phyloP scores from a whole-genome alignment of 2,888 invertebrate species.

The Leucophenga montana region DNA sequence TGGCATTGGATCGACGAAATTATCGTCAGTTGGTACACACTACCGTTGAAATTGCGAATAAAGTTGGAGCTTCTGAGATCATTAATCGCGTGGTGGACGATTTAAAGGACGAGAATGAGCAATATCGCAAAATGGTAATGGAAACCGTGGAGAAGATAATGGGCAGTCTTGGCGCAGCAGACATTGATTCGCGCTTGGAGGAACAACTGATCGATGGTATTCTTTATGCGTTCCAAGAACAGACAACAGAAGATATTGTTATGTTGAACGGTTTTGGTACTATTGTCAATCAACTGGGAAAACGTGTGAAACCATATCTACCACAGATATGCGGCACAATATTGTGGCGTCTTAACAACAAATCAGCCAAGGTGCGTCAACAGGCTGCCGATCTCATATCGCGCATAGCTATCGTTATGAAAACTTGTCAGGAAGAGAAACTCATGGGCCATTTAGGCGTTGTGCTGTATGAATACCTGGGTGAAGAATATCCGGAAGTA shows the following conservation, averaged over 20 bases:
- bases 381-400: slow-evolving; percentile 99
- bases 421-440: slow-evolving; percentile 99
- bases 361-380: slow-evolving; percentile 98
- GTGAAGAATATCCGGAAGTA: slow-evolving; percentile 99
- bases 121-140: slow-evolving; percentile 99
- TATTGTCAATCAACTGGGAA: slow-evolving; percentile 97
- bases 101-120: slow-evolving; percentile 99
- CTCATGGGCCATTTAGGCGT: slow-evolving; percentile 99
- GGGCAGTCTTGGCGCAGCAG: slow-evolving; percentile 97
- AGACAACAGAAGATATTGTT: slow-evolving; percentile 99
- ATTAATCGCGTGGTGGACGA: slow-evolving; percentile 99
- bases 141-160: slow-evolving; percentile 99
- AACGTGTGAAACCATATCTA: slow-evolving; percentile 97
- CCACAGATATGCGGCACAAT: slow-evolving; percentile 99
- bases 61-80: slow-evolving; percentile 99
- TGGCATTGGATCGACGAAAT: slow-evolving; percentile 98
- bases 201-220: slow-evolving; percentile 99
- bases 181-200: slow-evolving; percentile 97
- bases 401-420: slow-evolving; percentile 98
- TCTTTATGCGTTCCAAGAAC: slow-evolving; percentile 99
- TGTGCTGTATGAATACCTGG: slow-evolving; percentile 98
- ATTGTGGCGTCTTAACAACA: slow-evolving; percentile 99
- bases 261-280: slow-evolving; percentile 99
- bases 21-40: slow-evolving; percentile 99
- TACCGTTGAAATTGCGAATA: slow-evolving; percentile 99